phyloP scores from a whole-genome alignment of 2,888 invertebrate species.

The Falcaria lacertinaria region DNA sequence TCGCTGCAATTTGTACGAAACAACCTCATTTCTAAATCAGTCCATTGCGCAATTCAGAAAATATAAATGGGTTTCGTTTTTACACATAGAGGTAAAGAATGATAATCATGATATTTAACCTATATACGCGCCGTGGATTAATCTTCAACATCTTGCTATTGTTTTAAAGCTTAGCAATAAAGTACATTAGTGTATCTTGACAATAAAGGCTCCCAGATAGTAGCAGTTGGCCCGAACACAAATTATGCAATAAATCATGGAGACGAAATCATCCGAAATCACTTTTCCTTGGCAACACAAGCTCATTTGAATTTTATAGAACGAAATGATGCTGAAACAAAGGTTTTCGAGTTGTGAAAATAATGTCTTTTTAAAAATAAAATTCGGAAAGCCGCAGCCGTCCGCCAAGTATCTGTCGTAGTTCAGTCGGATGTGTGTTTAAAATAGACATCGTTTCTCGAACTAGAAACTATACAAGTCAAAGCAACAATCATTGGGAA shows the following conservation, averaged over 20 bases:
- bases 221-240: constrained; percentile 38
- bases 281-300: constrained; percentile 26
- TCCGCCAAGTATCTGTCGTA: constrained; percentile 70
- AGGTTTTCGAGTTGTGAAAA: constrained; percentile 44
- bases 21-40: neutral
- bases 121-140: neutral
- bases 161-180: constrained; percentile 14
- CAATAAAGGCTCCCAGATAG: constrained; percentile 20
- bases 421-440: constrained; percentile 45
- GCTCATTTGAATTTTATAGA: constrained; percentile 23
- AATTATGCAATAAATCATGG: constrained; percentile 35
- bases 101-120: neutral
- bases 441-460: constrained; percentile 60
- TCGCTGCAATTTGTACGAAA: too few species aligned
- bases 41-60: neutral
- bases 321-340: constrained; percentile 46
- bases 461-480: constrained; percentile 52
- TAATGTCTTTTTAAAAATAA: constrained; percentile 67
- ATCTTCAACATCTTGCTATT: constrained; percentile 8
- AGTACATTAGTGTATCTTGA: constrained; percentile 24
- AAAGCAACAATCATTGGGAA: constrained; percentile 44
- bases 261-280: constrained; percentile 18
- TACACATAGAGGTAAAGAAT: neutral
- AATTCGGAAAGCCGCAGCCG: constrained; percentile 54
- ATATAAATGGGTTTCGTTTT: neutral